phyloP scores from a whole-genome alignment of 2,797 vertebrate species.

The Lutjanus campechanus region DNA sequence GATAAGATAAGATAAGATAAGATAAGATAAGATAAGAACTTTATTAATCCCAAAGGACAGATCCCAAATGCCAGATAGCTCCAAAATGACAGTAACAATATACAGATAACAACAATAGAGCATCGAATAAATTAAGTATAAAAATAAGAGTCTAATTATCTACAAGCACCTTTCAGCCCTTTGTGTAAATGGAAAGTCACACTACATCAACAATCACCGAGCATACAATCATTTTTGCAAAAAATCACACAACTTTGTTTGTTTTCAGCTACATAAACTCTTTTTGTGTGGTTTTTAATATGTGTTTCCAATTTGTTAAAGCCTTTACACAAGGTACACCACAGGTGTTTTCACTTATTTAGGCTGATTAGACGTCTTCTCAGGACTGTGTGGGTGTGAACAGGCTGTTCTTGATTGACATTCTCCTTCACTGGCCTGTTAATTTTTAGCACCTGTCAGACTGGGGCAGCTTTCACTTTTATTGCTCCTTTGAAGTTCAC shows the following conservation, averaged over 20 bases:
- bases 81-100: too few relatives aligned
- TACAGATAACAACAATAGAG: too few relatives aligned
- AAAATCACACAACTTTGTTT: neutral
- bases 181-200: constrained; percentile 8
- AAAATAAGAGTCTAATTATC: too few relatives aligned
- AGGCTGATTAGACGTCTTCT: neutral
- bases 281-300: neutral
- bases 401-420: neutral
- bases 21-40: too few relatives aligned
- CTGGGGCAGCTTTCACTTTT: neutral
- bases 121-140: too few relatives aligned
- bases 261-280: neutral
- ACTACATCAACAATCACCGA: neutral
- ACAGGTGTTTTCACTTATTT: neutral
- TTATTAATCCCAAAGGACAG: too few relatives aligned
- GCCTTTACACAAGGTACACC: neutral
- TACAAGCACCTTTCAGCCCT: constrained; percentile 2
- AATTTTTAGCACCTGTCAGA: neutral
- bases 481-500: neutral
- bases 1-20: too few relatives aligned
- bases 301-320: neutral
- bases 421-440: neutral
- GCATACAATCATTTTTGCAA: neutral
- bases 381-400: neutral
- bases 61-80: too few relatives aligned